Evolutionary conservation across 2,888 invertebrate genomes (phyloP), one percentile per base, ranked within the genome.

Genomic region (Sesia apiformis): DNA sequence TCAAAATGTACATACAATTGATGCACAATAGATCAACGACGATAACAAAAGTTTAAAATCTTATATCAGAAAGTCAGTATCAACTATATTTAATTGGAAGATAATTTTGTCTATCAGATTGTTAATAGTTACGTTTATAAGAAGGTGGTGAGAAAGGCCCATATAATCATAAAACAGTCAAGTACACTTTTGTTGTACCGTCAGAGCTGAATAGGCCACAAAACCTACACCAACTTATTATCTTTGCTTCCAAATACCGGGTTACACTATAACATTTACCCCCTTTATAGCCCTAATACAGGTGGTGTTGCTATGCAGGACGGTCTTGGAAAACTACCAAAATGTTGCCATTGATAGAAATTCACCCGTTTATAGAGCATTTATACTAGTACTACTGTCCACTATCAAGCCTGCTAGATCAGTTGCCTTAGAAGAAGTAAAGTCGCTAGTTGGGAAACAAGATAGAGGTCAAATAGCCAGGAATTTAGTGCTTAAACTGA

Each of bases 251-350:
- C 5, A 40, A 40, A 52, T 39, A 63, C 62, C 63, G 54, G 66
- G 63, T 71, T 63, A 69, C 74, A 65, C 80, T 84, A 78, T 78
- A 78, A 68, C 76, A 76, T 74, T 79, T 80, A 84, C 84, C 78
- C 78, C 81, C 81, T 42, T 83, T 86, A 82, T 81, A 90, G 90
- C 91, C 84, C 80, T 82, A 73, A 77, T 90, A 83, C 93, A 93
- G 80, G 91, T 96, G 62, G 93, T 94, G 83, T 87, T 93, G 66
- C 90, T 97, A 65, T 93, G 94, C 71, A 93, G 94, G 76, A 91
- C 91, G 59, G 86, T 97, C 49, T 82, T 96, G 52, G 90, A 92
- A 57, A 92, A 94, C 63, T 94, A 95, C 84, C 90, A 90, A 6
- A 91, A 91, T 63, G 92, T 93, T 74, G 81, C 95, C 61, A 92